Conservation (phyloP, 2,113 vertebrate species). For the Vidua chalybeata region DNA sequence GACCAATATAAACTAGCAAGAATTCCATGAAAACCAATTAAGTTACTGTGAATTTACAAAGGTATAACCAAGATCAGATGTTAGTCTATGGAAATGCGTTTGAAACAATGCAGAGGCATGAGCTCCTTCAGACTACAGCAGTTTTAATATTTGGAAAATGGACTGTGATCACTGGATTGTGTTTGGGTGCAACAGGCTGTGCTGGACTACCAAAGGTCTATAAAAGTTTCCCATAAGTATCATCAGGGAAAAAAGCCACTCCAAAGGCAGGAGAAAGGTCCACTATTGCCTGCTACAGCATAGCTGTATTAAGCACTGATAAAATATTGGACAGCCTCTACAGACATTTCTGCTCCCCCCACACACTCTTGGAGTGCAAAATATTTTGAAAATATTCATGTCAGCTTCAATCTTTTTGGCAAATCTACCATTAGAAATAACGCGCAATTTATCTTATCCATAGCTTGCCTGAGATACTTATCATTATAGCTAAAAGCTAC, state of each 20-base stretch:
- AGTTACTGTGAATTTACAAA: background rate
- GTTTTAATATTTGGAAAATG: background rate
- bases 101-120: background rate
- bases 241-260: background rate
- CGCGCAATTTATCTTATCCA: background rate
- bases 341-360: background rate
- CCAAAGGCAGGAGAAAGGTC: background rate
- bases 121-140: background rate
- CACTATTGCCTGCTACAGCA: background rate
- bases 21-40: background rate
- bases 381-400: background rate
- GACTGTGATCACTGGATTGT: background rate
- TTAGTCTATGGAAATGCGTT: background rate
- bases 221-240: background rate
- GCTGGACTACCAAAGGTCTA: background rate
- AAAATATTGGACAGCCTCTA: background rate
- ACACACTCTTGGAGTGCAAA: background rate
- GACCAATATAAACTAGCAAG: background rate
- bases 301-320: background rate
- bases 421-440: background rate
- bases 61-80: conserved; percentile 11
- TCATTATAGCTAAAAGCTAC: background rate
- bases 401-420: background rate
- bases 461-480: background rate
- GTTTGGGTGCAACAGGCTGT: background rate